Base-by-base conservation (phyloP, 1,140 invertebrate genomes). In the Dryas iulia region DNA sequence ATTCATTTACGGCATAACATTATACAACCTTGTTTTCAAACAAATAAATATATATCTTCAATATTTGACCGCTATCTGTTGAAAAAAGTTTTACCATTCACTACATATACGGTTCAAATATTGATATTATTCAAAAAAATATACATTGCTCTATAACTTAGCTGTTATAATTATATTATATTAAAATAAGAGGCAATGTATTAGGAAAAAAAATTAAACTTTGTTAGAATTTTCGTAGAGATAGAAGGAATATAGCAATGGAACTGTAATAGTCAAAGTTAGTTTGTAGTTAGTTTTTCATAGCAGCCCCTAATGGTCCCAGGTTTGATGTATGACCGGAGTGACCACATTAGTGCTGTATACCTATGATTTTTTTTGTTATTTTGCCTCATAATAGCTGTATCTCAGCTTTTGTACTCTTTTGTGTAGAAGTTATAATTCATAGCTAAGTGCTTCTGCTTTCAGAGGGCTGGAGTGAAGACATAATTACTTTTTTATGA, bases 261-360 rank as follows among this genome's bases (percentile, higher is more conserved):
- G 61, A 61, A 57, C 68, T 66, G 72, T 81, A 81, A 84, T 84
- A 79, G 80, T 67, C 61, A 72, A 82, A 84, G 82, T 78, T 83
- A 80, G 81, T 78, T 83, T 81, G 78, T 71, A 80, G 80, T 82
- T 81, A 72, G 74, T 77, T 82, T 79, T 82, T 79, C 78, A 78
- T 82, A 73, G 76, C 54, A 35, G 52, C 65, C 66, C 66, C 54
- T 82, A 80, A 80, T 81, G 76, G 76, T 65, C 63, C 52, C 73
- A 68, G 62, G 63, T 82, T 79, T 83, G 79, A 83, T 81, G 68
- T 80, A 84, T 66, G 73, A 54, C 47, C 54, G 14, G 30, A 71
- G 25, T 76, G 72, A 71, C 72, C 81, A 76, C 59, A 79, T 77
- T 79, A 74, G 56, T 65, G 69, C 62, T 64, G 68, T 73, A 73